Base-by-base conservation (phyloP, 2,113 vertebrate species). In the Merops nubicus region DNA sequence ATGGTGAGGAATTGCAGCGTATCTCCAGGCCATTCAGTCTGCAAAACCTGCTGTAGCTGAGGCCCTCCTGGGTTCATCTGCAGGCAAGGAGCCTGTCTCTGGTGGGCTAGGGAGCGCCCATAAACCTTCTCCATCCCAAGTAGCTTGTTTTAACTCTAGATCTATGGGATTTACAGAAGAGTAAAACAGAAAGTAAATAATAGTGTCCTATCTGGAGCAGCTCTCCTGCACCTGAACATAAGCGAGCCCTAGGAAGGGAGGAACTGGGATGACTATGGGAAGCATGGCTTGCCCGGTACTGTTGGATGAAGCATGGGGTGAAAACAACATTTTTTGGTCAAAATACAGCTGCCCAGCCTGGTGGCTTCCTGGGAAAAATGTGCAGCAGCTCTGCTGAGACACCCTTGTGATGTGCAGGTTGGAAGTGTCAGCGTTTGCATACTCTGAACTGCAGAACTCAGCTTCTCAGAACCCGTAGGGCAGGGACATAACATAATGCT, bases 281-380 rank as follows among this genome's bases (percentile, higher is more conserved):
- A 57, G 64, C 64, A 3, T 11, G 17, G 50, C 86, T 72, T 38
- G 50, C 29, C 7, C 29, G 4, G 65, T 1, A 7, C 69, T 0
- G 0, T 13, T 0, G 12, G 50, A 36, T 63, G 75, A 8, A 84
- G 79, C 40, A 1, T 1, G 1, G n/a, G n/a, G n/a, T n/a, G n/a
- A 70, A 96, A 89, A 80, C 40, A 19, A 33, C 33, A 86, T 75
- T 95, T 94, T 92, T 82, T 90, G 47, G 47, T 89, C 65, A 79
- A 96, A 95, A 83, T 94, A 59, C 70, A 93, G 85, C 85, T 94
- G 60, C 64, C 56, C 74, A 70, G n/a, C 94, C 76, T 5, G 2
- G 86, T 83, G 18, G 74, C 48, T 93, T 67, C 82, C 95, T 75
- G 91, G 76, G 93, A 89, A 89, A 50, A 75, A 82, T 13, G n/a